phyloP scores from a whole-genome alignment of 2,113 vertebrate genomes.

The Pseudonaja textilis region DNA sequence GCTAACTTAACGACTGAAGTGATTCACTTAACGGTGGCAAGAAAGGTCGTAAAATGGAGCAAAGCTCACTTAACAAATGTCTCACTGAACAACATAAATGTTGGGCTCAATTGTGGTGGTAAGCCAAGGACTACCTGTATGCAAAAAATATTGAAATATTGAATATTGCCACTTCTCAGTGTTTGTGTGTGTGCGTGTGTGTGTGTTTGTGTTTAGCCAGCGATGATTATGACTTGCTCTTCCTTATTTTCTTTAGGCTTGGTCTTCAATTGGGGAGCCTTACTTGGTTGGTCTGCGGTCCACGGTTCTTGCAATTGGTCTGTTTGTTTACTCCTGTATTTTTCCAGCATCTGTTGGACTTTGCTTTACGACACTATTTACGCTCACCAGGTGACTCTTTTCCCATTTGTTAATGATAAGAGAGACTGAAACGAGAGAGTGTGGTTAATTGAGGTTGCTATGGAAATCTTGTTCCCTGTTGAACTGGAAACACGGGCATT shows the following conservation, averaged over 20 bases:
- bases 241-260: constrained; percentile 71
- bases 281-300: constrained; percentile 92
- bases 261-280: constrained; percentile 92
- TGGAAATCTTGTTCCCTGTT: neutral
- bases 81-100: no score
- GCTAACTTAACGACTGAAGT: no score
- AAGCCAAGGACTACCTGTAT: no score
- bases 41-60: no score
- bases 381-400: constrained; percentile 87
- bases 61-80: no score
- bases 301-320: constrained; percentile 87
- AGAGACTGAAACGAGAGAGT: neutral
- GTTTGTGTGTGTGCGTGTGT: no score
- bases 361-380: constrained; percentile 95
- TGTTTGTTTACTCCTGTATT: constrained; percentile 90
- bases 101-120: no score
- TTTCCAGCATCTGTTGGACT: constrained; percentile 94
- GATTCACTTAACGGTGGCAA: no score
- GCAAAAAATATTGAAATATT: no score
- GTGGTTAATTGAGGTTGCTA: neutral
- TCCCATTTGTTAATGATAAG: neutral
- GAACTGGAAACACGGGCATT: neutral
- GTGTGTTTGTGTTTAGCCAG: neutral
- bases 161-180: neutral
- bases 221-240: neutral